Evolutionary conservation across 2,888 invertebrate genomes (phyloP), one percentile per base, ranked within the genome.

Genomic region (Drosophila tripunctata): DNA sequence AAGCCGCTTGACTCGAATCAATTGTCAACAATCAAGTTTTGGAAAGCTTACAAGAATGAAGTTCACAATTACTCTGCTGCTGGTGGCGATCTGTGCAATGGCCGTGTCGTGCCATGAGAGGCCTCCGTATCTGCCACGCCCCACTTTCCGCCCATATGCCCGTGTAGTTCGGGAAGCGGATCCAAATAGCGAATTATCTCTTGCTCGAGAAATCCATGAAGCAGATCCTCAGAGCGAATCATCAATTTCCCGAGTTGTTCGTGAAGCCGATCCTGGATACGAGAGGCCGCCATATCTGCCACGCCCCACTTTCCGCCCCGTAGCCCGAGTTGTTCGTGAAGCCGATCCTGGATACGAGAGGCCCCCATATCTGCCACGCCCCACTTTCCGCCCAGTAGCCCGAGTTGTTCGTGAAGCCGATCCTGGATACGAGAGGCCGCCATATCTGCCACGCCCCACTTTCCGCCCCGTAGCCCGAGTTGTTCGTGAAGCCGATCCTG

Each of bases 61-160:
- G 15, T 57, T 35, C 44, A 12, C 56, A 27, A 54, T 72, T 41
- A 4, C 36, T 33, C 2, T 70, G 6, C 35, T 70, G 10, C 36
- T 71, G 14, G 7, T 72, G 3, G 40, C 56, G 6, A 14, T 71
- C 56, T 45, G 27, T 7, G 67, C 31, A 2, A 19, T 72, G 72
- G 44, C 56, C 17, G 17, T 36, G 7, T 3, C 15, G 30, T 47
- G 69, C 12, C n/a, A 60, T 30, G 45, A 60, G 6, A 40, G 24
- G 21, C 60, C 51, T 1, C 43, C 56, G 33, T 47, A 56, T 10
- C 47, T 47, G 2, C 56, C 56, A 21, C 47, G 47, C 2, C 56
- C 54, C 1, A 54, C 54, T 4, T 44, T 27, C 36, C 10, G 56
- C 3, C 47, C 56, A 7, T 10, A 14, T 17, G 27, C 12, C 1